These are phyloP conservation scores for Dendronephthya gigantea DNA, from an alignment of 64 coral and sea anemone species.

Conservation along the genomic window DNA sequence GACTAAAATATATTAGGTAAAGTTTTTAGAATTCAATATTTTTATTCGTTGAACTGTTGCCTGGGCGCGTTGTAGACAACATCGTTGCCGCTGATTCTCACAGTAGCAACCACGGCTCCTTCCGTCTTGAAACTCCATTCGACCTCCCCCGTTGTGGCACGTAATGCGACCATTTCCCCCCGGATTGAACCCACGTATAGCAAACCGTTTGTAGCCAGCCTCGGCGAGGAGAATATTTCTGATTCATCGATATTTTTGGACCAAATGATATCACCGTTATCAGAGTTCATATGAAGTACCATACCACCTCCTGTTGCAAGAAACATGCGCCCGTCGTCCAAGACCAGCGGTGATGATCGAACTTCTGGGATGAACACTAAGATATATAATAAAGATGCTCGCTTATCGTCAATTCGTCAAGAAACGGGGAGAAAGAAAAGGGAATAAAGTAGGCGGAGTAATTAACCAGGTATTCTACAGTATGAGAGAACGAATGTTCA, in stretches of 20 bases:
- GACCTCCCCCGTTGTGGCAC: constrained; percentile 39
- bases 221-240: constrained; percentile 35
- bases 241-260: constrained; percentile 54
- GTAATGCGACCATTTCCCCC: constrained; percentile 61
- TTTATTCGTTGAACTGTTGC: constrained; percentile 4
- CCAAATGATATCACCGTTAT: constrained; percentile 55
- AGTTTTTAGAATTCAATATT: neutral
- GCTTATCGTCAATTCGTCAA: neutral
- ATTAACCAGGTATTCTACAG: neutral
- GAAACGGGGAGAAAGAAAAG: neutral
- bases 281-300: constrained; percentile 53
- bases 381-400: neutral
- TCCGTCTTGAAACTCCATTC: constrained; percentile 82
- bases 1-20: no score
- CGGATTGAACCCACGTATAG: constrained; percentile 67
- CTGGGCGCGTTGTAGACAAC: neutral
- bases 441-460: no score
- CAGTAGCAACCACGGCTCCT: constrained; percentile 76
- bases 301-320: constrained; percentile 74
- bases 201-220: constrained; percentile 38
- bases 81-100: constrained; percentile 48
- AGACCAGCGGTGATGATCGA: constrained; percentile 59
- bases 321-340: constrained; percentile 53
- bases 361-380: constrained; percentile 61
- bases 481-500: neutral